These are phyloP conservation scores for Epinephelus malabaricus DNA, from an alignment of 2,797 vertebrate species.

Conservation along the genomic window DNA sequence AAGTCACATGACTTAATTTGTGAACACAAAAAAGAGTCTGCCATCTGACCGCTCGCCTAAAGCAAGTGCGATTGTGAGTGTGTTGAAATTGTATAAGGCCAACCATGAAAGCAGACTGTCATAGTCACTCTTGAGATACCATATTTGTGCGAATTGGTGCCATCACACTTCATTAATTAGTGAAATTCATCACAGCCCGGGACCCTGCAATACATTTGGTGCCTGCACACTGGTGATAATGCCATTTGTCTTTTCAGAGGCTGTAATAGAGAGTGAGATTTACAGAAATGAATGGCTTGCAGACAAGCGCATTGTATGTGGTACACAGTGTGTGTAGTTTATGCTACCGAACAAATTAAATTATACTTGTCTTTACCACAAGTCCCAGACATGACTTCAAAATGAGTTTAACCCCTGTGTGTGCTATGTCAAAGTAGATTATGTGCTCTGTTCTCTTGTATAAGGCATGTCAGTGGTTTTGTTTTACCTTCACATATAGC, in stretches of 20 bases:
- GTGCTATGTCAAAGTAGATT: constrained; percentile 27
- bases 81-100: constrained; percentile 16
- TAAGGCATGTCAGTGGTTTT: constrained; percentile 1
- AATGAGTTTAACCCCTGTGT: constrained; percentile 53
- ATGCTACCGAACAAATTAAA: constrained; percentile 36
- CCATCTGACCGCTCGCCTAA: neutral
- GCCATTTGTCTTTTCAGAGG: constrained; percentile 54
- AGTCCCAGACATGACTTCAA: constrained; percentile 7
- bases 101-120: constrained; percentile 42
- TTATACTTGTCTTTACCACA: constrained; percentile 16
- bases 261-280: constrained; percentile 50
- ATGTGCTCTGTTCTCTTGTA: constrained; percentile 6
- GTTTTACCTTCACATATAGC: constrained; percentile 1
- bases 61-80: neutral
- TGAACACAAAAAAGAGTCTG: neutral
- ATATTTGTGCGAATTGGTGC: constrained; percentile 57
- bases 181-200: constrained; percentile 56
- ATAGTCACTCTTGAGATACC: constrained; percentile 40
- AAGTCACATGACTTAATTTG: neutral
- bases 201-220: constrained; percentile 33
- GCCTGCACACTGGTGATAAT: constrained; percentile 55
- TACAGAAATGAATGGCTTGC: constrained; percentile 44
- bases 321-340: constrained; percentile 18
- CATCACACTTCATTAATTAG: constrained; percentile 70
- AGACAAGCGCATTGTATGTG: constrained; percentile 38